Conservation (phyloP, 2,888 invertebrate genomes). For the Lepetodrilus schrolli region DNA sequence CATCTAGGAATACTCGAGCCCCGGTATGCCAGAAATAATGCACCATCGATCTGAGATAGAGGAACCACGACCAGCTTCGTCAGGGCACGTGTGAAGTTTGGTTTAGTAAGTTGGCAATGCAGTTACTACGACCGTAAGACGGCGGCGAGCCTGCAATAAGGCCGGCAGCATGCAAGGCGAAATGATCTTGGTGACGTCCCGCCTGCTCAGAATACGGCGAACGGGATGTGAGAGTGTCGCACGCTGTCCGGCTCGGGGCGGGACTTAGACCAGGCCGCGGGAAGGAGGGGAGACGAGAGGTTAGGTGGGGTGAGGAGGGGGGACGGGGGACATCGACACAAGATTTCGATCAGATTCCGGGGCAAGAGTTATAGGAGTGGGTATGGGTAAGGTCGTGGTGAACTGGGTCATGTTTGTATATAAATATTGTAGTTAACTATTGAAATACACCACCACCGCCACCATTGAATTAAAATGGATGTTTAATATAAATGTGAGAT, state of each 20-base stretch:
- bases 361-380: too few species aligned
- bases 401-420: too few species aligned
- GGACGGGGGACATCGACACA: background rate
- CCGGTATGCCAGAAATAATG: background rate
- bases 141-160: too few species aligned
- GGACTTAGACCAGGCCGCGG: background rate
- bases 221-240: background rate
- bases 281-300: background rate
- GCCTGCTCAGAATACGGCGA: background rate
- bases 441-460: too few species aligned
- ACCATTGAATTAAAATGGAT: too few species aligned
- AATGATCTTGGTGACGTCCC: background rate
- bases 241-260: background rate
- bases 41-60: background rate
- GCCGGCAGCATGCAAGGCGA: background rate
- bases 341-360: background rate
- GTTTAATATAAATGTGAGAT: too few species aligned
- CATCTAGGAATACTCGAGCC: slow-evolving; percentile 34
- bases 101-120: slow-evolving; percentile 22
- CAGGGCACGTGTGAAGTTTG: slow-evolving; percentile 13
- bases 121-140: too few species aligned
- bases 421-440: too few species aligned
- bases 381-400: too few species aligned
- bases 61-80: background rate
- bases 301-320: background rate